Evolutionary conservation across 2,888 invertebrate species (phyloP), one percentile per base, ranked within the genome.

Genomic region (Rutpela maculata): DNA sequence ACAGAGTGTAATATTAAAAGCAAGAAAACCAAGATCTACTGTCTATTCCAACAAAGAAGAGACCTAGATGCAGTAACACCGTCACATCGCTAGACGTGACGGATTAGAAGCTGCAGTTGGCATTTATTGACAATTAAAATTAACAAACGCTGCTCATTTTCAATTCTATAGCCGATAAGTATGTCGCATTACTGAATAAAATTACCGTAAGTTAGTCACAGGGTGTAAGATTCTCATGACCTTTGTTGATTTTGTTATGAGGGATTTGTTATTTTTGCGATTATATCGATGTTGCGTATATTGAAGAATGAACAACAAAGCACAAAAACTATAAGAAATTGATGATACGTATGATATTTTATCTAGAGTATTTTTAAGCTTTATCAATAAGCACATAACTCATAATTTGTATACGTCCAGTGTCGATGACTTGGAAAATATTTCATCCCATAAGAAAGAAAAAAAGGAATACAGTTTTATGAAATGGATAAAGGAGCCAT

Each of bases 101-200:
- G 18, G 65, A 65, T 65, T 65, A 43, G 18, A 65, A 43, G 18
- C 38, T 38, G 35, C 65, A 31, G 43, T 19, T 43, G 65, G 43
- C 38, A 65, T 65, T 65, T 65, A 65, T 65, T 65, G 65, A 65
- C 43, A 38, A 65, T 65, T 38, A 65, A 65, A 65, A 65, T 65
- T 65, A 65, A 65, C 65, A 65, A 62, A 65, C 11, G n/a, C 65
- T 11, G 18, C 19, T 65, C 18, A 65, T 65, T 65, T 43, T 19
- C 65, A 65, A 38, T 43, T 65, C 65, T 43, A 38, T 65, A 38
- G 65, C 5, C 11, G 43, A 43, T 38, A 65, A 65, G 38, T 38
- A 38, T 11, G 38, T 38, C 19, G 18, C n/a, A 65, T 35, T 10
- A n/a, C 17, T 65, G 65, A 65, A 43, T 43, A 65, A 43, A 35